Percentiles rank a stretch among this genome's conserved stretches.
Conservation (phyloP, 2,797 vertebrate genomes). For the Thunnus albacares region DNA sequence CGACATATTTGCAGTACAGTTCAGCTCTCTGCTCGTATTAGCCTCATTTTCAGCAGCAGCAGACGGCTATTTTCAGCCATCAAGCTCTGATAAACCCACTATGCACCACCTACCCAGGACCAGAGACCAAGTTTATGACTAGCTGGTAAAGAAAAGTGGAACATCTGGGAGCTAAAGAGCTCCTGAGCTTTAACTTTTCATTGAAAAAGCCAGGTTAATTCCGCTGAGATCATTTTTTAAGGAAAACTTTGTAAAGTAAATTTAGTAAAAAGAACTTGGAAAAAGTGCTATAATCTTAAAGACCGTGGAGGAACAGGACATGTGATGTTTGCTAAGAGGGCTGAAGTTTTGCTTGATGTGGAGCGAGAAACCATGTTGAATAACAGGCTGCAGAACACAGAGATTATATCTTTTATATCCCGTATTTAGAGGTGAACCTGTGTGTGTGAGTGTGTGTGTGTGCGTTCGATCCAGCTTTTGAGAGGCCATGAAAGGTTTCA, state of each 20-base stretch:
- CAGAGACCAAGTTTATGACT: neutral
- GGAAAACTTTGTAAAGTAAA: neutral
- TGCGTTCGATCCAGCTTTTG: neutral
- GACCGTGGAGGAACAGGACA: neutral
- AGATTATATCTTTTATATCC: conserved; percentile 17
- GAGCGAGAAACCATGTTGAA: conserved; percentile 11
- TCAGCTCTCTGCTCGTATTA: neutral
- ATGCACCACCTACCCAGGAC: neutral
- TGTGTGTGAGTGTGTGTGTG: neutral
- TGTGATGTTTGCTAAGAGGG: conserved; percentile 2
- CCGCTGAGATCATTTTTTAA: neutral
- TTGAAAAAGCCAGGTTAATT: neutral
- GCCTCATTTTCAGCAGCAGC: neutral
- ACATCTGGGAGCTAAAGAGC: neutral
- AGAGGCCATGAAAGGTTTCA: conserved; percentile 10
- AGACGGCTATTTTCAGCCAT: neutral
- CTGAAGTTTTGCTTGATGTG: neutral
- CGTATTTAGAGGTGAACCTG: conserved; percentile 1
- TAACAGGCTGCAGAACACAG: neutral
- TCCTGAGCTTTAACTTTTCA: neutral
- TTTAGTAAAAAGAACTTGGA: neutral
- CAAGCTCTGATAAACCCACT: neutral
- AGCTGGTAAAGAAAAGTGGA: neutral
- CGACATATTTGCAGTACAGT: neutral
- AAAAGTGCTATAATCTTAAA: neutral